These are phyloP conservation scores for Papilio gigon DNA, from an alignment of 2,888 invertebrate genomes.

Conservation along the genomic window DNA sequence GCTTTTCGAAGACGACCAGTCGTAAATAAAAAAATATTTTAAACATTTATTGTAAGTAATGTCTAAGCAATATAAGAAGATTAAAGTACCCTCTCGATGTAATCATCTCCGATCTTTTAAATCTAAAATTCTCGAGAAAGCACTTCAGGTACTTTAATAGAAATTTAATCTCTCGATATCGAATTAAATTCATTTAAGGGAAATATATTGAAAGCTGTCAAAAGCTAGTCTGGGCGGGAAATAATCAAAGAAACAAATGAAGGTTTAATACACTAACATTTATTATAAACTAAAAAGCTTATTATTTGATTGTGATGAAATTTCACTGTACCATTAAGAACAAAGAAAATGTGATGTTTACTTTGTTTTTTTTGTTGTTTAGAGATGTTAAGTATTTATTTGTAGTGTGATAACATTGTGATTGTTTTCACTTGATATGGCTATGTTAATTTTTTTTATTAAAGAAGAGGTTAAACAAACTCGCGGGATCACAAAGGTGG, in stretches of 20 bases:
- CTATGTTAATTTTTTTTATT: too few relatives aligned
- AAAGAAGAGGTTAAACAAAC: too few relatives aligned
- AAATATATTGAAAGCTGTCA: slow-evolving; percentile 6
- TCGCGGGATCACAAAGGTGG: too few relatives aligned
- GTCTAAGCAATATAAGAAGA: not conserved
- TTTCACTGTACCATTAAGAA: too few relatives aligned
- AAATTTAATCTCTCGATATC: slow-evolving; percentile 17
- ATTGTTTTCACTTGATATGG: too few relatives aligned
- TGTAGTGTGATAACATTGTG: too few relatives aligned
- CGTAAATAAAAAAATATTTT: not conserved
- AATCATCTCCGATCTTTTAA: slow-evolving; percentile 16
- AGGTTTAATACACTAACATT: too few relatives aligned
- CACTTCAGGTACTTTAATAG: slow-evolving; percentile 10
- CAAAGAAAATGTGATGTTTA: too few relatives aligned
- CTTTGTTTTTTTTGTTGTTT: too few relatives aligned
- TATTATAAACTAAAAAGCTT: not conserved
- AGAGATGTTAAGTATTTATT: too few relatives aligned
- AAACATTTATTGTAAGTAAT: not conserved
- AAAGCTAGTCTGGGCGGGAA: not conserved
- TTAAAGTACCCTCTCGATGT: not conserved
- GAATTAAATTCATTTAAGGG: not conserved
- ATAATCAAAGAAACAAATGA: slow-evolving; percentile 7
- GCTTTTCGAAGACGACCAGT: too few relatives aligned
- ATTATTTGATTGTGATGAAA: too few relatives aligned
- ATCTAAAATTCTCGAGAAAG: slow-evolving; percentile 18